phyloP scores from a whole-genome alignment of 2,113 vertebrate species.

The Pomatorhinus ruficollis region DNA sequence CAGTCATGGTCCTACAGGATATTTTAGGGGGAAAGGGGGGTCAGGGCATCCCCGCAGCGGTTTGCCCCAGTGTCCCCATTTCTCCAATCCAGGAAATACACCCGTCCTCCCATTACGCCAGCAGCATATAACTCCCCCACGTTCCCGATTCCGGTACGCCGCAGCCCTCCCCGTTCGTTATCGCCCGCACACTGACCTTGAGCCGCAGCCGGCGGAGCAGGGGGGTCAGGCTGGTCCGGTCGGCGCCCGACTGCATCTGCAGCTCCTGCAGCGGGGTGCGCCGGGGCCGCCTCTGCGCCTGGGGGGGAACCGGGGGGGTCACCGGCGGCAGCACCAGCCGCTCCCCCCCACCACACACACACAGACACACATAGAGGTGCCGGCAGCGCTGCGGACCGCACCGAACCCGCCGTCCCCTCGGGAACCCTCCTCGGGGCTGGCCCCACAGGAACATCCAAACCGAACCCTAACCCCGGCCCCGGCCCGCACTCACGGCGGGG shows the following conservation, averaged over 20 bases:
- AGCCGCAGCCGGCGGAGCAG: constrained; percentile 1
- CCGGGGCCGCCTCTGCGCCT: not conserved
- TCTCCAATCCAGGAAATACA: not conserved
- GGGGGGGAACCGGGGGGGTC: not conserved
- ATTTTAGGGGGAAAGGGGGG: not conserved
- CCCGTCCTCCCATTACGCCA: not conserved
- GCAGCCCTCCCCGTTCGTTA: too few relatives aligned
- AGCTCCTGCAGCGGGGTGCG: not conserved
- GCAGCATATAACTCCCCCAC: accelerated
- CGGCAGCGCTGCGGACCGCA: not conserved
- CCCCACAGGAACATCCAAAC: not conserved
- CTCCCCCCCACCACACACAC: not conserved
- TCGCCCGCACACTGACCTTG: not conserved
- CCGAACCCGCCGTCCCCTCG: not conserved
- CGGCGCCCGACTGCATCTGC: not conserved
- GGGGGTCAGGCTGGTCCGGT: not conserved
- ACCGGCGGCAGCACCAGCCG: not conserved
- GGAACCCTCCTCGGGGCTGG: too few relatives aligned
- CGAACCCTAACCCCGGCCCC: not conserved
- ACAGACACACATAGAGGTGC: accelerated
- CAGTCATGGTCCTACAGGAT: not conserved
- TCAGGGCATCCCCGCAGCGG: not conserved
- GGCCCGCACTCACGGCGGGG: not conserved
- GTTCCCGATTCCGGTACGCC: not conserved
- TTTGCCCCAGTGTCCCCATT: not conserved